Evolutionary conservation across 2,113 vertebrate species (phyloP).

Genomic region (Xenopus borealis): DNA sequence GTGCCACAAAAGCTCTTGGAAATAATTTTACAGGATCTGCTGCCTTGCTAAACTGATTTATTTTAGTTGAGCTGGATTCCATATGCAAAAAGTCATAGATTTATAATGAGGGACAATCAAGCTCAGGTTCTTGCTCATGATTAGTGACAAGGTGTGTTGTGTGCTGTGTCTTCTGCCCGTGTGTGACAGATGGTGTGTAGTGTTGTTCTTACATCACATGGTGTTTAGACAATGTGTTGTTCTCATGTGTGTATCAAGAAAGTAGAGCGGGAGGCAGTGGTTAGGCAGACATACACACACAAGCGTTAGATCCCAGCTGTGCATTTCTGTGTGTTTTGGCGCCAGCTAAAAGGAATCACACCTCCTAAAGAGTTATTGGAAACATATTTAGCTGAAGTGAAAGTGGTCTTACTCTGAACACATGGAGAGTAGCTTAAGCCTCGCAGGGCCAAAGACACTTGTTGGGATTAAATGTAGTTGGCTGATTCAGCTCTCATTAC

Average conservation of each 20-base stretch:
- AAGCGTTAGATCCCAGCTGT: constrained; percentile 37
- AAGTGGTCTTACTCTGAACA: constrained; percentile 27
- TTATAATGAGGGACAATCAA: background rate
- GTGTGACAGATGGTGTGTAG: background rate
- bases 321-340: constrained; percentile 38
- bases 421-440: constrained; percentile 41
- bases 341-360: constrained; percentile 44
- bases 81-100: too few species aligned
- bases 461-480: constrained; percentile 39
- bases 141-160: background rate
- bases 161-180: background rate
- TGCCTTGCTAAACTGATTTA: too few species aligned
- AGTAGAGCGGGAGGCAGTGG: constrained; percentile 8
- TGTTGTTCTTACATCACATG: background rate
- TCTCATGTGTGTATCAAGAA: constrained; percentile 21
- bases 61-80: background rate
- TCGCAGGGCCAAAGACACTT: constrained; percentile 40
- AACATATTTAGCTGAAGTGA: constrained; percentile 37
- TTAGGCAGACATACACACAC: constrained; percentile 29
- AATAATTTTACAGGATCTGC: too few species aligned
- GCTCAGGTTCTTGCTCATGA: background rate
- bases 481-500: constrained; percentile 36
- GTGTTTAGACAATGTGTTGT: constrained; percentile 9
- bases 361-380: constrained; percentile 45
- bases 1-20: too few species aligned